Base-by-base conservation (phyloP, 1,140 invertebrate species). In the Bradysia coprophila region DNA sequence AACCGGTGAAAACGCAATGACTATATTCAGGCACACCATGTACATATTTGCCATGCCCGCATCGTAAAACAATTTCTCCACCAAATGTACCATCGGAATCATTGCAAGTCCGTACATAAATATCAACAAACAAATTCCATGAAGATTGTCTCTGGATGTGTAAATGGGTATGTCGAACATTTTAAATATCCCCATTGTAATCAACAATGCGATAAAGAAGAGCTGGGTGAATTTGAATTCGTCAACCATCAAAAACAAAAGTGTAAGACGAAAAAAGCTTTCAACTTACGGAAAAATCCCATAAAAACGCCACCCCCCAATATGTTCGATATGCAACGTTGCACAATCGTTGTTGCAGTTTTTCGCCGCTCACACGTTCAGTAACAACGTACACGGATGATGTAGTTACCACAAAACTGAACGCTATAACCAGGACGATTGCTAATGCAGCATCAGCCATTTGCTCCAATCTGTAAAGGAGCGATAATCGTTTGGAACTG, bases 371-470 rank as follows among this genome's bases (percentile, higher is more conserved):
- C 9, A 62, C 44, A 23, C 75, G 63, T 46, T 72, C 66, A n/a
- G 62, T 59, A 6, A 76, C 73, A 43, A 73, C 51, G 54, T 72
- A 73, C 10, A 69, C 63, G 0, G 71, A 66, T 2, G 64, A 66
- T 21, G 71, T 72, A 1, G 73, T 70, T 6, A 66, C 65, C 3
- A 73, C 68, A 51, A 76, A 49, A 45, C 66, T 67, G 49, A 72
- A 76, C n/a, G 71, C 73, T 9, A 76, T 57, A 38, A 76, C 49
- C 24, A 78, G 54, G 36, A 77, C 68, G n/a, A 69, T 61, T 0
- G 73, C 68, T 22, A 77, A 69, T 13, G 73, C 75, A 9, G 74
- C 72, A 50, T 78, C 75, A 2, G 72, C 72, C 1, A 76, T 65
- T 56, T 76, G 74, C 45, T 76, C 74, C 41, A 76, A 61, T 23